Evolutionary conservation across 2,797 vertebrate genomes (phyloP), one percentile per base, ranked within the genome.

Genomic region (Sebastes iracundus): DNA sequence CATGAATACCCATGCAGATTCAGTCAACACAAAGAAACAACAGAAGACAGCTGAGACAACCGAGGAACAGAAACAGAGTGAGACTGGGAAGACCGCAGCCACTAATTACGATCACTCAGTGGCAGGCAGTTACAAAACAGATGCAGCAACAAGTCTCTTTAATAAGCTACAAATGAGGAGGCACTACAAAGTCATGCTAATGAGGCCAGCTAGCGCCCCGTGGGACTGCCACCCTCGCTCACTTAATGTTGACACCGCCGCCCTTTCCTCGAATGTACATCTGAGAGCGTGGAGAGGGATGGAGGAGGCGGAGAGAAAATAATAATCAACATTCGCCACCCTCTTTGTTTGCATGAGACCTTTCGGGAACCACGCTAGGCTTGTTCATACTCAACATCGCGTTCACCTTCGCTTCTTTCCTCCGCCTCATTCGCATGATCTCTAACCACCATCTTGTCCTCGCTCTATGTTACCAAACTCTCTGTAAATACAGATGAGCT

Each of bases 181-280:
- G 79, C 85, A 86, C 90, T 86, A 91, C 91, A 94, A 92, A 94
- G 93, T 49, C 77, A 94, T 93, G 92, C 88, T 93, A 94, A 95
- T 93, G 90, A 94, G 86, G 67, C 79, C 74, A 61, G 77, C 72
- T 28, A 42, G 65, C 18, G 20, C 81, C 87, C 88, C 63, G 75
- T 74, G 90, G 86, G 91, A 87, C 84, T 38, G 71, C 79, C 88
- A 76, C 88, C 88, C 81, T 83, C 80, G 20, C 59, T 80, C 76
- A 66, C 62, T 81, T 80, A 46, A 74, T 61, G 63, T 85, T 82
- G 75, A 82, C 80, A 80, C 72, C 1, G 1, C 55, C 7, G 30
- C 62, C 86, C 80, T 86, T 81, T 81, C 80, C 75, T 68, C 72
- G 5, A 71, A 71, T 52, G 84, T 61, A 74, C 79, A 72, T 88